Conservation (phyloP, 2,113 vertebrate species). For the Typhlomys cinereus region DNA sequence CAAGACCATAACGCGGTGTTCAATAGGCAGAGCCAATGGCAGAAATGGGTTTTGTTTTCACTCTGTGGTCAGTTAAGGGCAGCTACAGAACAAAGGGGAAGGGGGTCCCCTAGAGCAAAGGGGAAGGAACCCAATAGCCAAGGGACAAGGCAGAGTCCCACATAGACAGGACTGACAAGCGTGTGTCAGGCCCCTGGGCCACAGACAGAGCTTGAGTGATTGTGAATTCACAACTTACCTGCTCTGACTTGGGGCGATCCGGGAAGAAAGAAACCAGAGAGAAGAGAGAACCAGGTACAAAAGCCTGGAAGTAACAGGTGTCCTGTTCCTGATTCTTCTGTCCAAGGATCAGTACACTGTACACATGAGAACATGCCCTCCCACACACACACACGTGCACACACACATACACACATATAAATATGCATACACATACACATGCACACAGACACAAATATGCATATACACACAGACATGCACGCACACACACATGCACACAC, state of each 20-base stretch:
- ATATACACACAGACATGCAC: not conserved
- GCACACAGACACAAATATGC: not conserved
- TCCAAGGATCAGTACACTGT: not conserved
- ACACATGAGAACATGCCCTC: not conserved
- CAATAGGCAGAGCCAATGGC: slow-evolving; percentile 56
- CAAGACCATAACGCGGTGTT: slow-evolving; percentile 51
- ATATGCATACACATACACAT: not conserved
- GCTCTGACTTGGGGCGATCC: not conserved
- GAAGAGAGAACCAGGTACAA: not conserved
- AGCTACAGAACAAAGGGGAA: not conserved
- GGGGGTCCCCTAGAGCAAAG: not conserved
- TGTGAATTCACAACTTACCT: not conserved
- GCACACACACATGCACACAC: not conserved
- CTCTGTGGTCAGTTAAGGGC: slow-evolving; percentile 48
- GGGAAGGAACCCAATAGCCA: too few species aligned
- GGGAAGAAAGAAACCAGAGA: not conserved
- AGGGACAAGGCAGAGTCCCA: not conserved
- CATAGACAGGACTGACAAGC: not conserved
- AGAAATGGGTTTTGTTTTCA: slow-evolving; percentile 59
- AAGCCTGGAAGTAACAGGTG: not conserved
- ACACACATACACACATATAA: not conserved
- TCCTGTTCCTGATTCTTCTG: not conserved
- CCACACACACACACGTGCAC: not conserved
- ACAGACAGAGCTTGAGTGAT: not conserved
- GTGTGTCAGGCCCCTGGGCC: not conserved